phyloP scores from a whole-genome alignment of 2,797 vertebrate species.

The Philypnodon macrostomus region DNA sequence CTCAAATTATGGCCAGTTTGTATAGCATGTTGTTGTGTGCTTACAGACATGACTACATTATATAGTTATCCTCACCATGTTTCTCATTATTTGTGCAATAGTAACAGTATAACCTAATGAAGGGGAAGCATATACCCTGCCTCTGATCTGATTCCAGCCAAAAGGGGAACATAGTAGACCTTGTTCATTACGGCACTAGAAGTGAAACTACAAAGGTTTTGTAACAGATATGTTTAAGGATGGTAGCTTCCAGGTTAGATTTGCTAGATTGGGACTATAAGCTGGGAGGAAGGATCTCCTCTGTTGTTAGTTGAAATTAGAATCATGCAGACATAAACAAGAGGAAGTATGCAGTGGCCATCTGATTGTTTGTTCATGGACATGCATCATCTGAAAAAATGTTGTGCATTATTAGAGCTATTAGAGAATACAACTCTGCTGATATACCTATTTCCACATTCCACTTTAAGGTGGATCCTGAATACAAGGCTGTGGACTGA shows the following conservation, averaged over 20 bases:
- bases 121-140: conserved; percentile 19
- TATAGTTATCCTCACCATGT: conserved; percentile 5
- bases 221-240: conserved; percentile 43
- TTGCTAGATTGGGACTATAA: conserved; percentile 29
- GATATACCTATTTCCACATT: neutral
- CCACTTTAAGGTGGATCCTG: conserved; percentile 3
- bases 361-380: neutral
- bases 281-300: conserved; percentile 17
- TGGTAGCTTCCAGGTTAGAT: conserved; percentile 32
- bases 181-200: conserved; percentile 55
- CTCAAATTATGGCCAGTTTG: conserved; percentile 47
- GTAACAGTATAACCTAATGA: too few relatives aligned
- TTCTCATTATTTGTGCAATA: too few relatives aligned
- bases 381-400: neutral
- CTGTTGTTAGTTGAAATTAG: conserved; percentile 8
- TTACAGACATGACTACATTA: conserved; percentile 20
- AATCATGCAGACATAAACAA: conserved; percentile 11
- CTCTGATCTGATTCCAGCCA: conserved; percentile 32
- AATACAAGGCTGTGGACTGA: conserved; percentile 21
- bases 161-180: conserved; percentile 47
- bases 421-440: too few relatives aligned
- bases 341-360: neutral
- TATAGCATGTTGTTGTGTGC: conserved; percentile 21
- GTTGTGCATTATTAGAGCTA: too few relatives aligned
- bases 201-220: conserved; percentile 57